Evolutionary conservation across 35 echinoderm and acorn worm species (phyloP).

Genomic region (Nesometra sesokonis): DNA sequence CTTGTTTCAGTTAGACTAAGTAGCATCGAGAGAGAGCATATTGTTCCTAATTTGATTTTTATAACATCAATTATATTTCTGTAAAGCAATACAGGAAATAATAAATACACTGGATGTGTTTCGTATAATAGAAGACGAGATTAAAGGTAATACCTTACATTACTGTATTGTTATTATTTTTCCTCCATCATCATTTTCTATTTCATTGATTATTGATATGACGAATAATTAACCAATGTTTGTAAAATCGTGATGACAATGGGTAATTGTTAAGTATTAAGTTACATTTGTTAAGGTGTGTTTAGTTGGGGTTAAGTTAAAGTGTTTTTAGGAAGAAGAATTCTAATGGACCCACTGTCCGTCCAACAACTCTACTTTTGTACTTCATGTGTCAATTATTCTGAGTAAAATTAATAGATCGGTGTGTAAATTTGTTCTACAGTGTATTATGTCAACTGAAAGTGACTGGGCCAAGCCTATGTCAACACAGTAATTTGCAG

Average conservation of each 20-base stretch:
- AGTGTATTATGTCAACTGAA: neutral
- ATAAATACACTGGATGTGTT: neutral
- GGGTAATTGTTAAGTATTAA: neutral
- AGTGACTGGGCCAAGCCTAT: neutral
- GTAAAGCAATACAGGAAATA: neutral
- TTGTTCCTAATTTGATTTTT: slow-evolving; percentile 1
- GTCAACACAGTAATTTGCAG: neutral
- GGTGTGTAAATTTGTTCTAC: neutral
- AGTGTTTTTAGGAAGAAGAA: neutral
- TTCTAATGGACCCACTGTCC: neutral
- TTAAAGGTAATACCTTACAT: neutral
- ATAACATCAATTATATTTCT: neutral
- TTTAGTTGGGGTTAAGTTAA: neutral
- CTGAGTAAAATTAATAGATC: neutral
- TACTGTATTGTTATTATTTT: neutral
- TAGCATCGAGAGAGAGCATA: neutral
- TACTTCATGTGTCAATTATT: neutral
- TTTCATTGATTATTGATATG: neutral
- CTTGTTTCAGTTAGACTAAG: neutral
- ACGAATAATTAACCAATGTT: neutral
- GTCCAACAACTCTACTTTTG: neutral
- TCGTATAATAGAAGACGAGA: neutral
- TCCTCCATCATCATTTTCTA: neutral
- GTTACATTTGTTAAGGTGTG: neutral
- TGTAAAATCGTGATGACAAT: neutral